Base-by-base conservation (phyloP, 2,888 invertebrate species). In the Gymnosoma rotundatum region DNA sequence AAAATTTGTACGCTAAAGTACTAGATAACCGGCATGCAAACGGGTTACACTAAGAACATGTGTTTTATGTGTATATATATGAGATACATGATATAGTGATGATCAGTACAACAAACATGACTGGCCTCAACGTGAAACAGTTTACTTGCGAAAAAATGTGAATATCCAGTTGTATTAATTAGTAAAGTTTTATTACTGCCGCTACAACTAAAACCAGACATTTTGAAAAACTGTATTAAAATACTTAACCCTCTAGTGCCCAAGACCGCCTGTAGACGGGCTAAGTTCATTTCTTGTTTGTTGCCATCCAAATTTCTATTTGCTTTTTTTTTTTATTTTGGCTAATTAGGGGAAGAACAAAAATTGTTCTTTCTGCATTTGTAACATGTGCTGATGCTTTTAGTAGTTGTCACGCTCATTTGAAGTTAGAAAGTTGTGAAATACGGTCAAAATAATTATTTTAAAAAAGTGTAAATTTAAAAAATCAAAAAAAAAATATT, bases 261-360 rank as follows among this genome's bases (percentile, higher is more conserved):
- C 50, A 50, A 50, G 50, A 50, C 50, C 50, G 50, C 50, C 50
- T 50, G 18, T 18, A 18, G 50, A 50, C 50, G 50, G 45, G 45
- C 45, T 45, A 45, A 14, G 14, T 45, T 45, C 45, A 14, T 45
- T 45, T 14, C 45, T 45, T 14, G 14, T 12, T 18, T 18, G 1
- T 50, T 50, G 50, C 50, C 12, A 12, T 50, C 50, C n/a, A 50
- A 50, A 18, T 50, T n/a, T 50, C n/a, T 9, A 0, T 50, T 50
- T 50, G 45, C 45, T 58, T 60, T 36, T 38, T 36, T 38, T 36
- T 60, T 60, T 16, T 38, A 60, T 18, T 36, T 60, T 60, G 50
- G n/a, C 50, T 50, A 50, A 50, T 18, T 50, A n/a, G 50, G 50
- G n/a, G 50, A 50, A 50, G 50, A 18, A 9, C 50, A 50, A n/a